Evolutionary conservation across 2,888 invertebrate genomes (phyloP), one percentile per base, ranked within the genome.

Genomic region (Drymonia ruficornis): DNA sequence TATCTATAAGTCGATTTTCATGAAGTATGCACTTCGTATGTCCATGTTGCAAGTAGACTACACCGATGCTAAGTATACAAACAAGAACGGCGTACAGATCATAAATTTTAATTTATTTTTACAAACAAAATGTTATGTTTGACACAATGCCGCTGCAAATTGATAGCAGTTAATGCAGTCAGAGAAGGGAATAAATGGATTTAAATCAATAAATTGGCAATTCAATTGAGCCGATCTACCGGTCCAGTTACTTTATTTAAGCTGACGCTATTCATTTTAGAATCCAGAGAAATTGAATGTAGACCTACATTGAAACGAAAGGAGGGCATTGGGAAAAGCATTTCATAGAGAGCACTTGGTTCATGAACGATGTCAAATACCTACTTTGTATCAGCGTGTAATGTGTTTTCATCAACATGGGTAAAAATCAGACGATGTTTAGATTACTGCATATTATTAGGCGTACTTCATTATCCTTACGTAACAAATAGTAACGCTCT

Each of bases 341-440:
- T 61, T 61, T 46, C 63, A 69, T 64, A 64, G 69, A 66, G 72
- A 68, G 65, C 69, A 68, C 64, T 68, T 61, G 59, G 66, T 69
- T 68, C 66, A 70, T 69, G 62, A 66, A 61, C 66, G 59, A 59
- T 58, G 61, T 60, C 58, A 53, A 53, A 55, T 61, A 65, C 53
- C n/a, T 36, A 46, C 48, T 53, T 56, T 57, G 51, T 55, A 45
- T 51, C 36, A 29, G 19, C 12, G n/a, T 16, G 11, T 40, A 15
- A 8, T 38, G 9, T 40, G 16, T 9, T 15, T 2, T 15, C 16
- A 40, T 40, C 11, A 11, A 36, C 36, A 36, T 3, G 13, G 13
- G 3, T 6, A n/a, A 1, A n/a, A 1, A 36, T 36, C 36, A 36
- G 5, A n/a, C 1, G 0, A 31, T 31, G 12, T 12, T 31, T 31